Base-by-base conservation (phyloP, 2,113 vertebrate genomes). In the Calidris pygmaea region DNA sequence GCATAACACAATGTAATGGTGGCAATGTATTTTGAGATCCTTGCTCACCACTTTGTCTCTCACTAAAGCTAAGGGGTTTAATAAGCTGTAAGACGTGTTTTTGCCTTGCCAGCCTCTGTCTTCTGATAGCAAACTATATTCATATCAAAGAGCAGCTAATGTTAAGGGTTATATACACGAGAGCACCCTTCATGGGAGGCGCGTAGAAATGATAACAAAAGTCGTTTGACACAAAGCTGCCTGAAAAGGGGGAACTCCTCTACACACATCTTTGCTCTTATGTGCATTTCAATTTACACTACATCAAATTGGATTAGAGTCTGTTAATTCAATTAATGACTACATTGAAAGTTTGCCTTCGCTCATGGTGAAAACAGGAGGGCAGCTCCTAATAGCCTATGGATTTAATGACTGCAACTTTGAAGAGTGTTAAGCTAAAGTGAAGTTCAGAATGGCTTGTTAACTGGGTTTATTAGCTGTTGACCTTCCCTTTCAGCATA, bases 401-500 rank as follows among this genome's bases (percentile, higher is more conserved):
- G 97, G 96, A 97, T 97, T 97, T 98, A 98, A 98, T 98, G 97
- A 97, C 96, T 97, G 96, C 94, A 97, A 89, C 96, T 98, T 98
- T 97, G 96, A 97, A 96, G 96, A 97, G 96, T 91, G 94, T 97
- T 98, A 97, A 97, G 93, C 96, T 94, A 92, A 98, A 98, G 97
- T 95, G 97, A 97, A 97, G 97, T 98, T 97, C 96, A 96, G 95
- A 98, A 97, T 97, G 97, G 97, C 97, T 98, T 98, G 98, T 98
- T 98, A 98, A 98, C 97, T 95, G 96, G 91, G 97, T 98, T 98
- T 98, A 97, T 98, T 98, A 98, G 97, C 97, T 97, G 98, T 97
- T 98, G 98, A 98, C 98, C 98, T 98, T 98, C 98, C 96, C 96
- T 98, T 98, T 98, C 96, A 98, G 97, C 93, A 84, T 97, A 95